phyloP scores from a whole-genome alignment of 1,140 invertebrate genomes.

The Leptinotarsa undecemlineata region DNA sequence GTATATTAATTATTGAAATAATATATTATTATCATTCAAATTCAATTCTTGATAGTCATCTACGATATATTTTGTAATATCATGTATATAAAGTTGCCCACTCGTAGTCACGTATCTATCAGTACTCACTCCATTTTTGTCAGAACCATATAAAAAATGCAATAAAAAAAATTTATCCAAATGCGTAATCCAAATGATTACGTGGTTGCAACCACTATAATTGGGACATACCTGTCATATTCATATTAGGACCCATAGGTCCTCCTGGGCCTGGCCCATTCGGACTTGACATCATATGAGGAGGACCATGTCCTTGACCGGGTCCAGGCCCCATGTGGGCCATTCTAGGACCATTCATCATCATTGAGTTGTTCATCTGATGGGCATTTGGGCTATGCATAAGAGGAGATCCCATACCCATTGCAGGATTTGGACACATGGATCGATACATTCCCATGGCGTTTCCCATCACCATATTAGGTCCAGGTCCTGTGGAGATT shows the following conservation, averaged over 20 bases:
- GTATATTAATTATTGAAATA: too few species aligned
- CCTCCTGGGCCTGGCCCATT: conserved; percentile 46
- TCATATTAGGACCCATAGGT: conserved; percentile 49
- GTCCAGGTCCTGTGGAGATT: conserved; percentile 42
- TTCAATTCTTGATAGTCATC: too few species aligned
- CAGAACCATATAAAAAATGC: too few species aligned
- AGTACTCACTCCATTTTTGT: too few species aligned
- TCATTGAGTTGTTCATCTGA: conserved; percentile 52
- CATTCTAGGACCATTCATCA: conserved; percentile 53
- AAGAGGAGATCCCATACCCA: conserved; percentile 63
- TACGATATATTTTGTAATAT: too few species aligned
- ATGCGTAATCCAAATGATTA: too few species aligned
- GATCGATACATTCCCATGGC: conserved; percentile 65
- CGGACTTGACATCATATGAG: conserved; percentile 53
- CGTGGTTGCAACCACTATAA: too few species aligned
- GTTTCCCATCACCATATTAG: conserved; percentile 53
- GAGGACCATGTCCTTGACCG: conserved; percentile 45
- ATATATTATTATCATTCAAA: too few species aligned
- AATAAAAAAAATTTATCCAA: too few species aligned
- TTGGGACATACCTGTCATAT: conserved; percentile 39
- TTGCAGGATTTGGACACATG: conserved; percentile 52
- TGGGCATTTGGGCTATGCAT: conserved; percentile 56
- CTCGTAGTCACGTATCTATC: too few species aligned
- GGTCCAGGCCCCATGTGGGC: conserved; percentile 41
- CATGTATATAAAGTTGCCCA: too few species aligned